Base-by-base conservation (phyloP, 2,797 vertebrate genomes). In the Holocentrus rufus region DNA sequence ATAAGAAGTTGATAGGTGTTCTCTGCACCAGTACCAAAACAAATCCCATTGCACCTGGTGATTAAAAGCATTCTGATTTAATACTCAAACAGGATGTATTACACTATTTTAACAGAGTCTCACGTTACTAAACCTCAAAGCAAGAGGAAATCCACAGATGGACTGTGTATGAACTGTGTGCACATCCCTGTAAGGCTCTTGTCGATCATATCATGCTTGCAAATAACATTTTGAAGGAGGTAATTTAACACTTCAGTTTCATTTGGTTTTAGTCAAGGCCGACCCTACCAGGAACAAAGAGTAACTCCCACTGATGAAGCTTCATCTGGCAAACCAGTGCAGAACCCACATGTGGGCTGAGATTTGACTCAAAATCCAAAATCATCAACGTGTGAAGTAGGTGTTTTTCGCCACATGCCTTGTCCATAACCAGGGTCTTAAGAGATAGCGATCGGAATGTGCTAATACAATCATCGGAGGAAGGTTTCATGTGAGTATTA, bases 401-500 rank as follows among this genome's bases (percentile, higher is more conserved):
- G 5, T 54, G 31, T 66, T 83, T 2, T 79, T 79, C 46, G 30
- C 64, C 65, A 11, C 9, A 52, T 53, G 20, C 36, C 15, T 50
- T 25, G 10, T 42, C 47, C 22, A 31, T 18, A 50, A 20, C 49
- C 1, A 3, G 27, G 46, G 36, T 31, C 47, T 69, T 76, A 23
- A 20, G 63, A 65, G 78, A 46, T 62, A 22, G 25, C 4, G 23
- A 54, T 11, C 2, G 69, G 73, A 81, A 79, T 80, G 81, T 74
- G 62, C 67, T 15, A 42, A 55, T 9, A 53, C 14, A 62, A 49
- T 69, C 68, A 63, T 23, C n/a, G 4, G 14, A 18, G 46, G 1
- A 36, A 54, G 39, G 50, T 36, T 66, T 76, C 56, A 58, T 36
- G 44, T 2, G 57, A 69, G 44, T 7, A 18, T 47, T 66, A 74